Evolutionary conservation across 2,797 vertebrate species (phyloP).

Genomic region (Podargus strigoides): DNA sequence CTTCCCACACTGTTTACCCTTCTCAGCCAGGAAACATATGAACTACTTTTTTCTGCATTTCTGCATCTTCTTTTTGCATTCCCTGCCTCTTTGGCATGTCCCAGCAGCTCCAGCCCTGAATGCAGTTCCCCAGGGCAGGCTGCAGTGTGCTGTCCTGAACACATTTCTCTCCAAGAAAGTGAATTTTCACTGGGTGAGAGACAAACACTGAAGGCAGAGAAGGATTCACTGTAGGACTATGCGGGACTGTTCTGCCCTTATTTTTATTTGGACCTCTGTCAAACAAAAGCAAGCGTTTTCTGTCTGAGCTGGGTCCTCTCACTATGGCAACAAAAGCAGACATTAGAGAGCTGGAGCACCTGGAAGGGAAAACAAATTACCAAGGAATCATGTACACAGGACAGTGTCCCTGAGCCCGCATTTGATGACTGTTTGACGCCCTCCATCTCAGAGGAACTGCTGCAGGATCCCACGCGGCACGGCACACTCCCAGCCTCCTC

Average conservation of each 20-base stretch:
- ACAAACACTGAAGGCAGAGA: not conserved
- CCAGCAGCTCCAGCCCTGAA: not conserved
- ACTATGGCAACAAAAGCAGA: not conserved
- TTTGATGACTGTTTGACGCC: accelerated
- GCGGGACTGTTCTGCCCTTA: not conserved
- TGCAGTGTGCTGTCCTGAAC: not conserved
- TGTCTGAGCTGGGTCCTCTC: not conserved
- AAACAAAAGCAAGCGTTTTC: not conserved
- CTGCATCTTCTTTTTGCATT: not conserved
- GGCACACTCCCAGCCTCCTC: not conserved
- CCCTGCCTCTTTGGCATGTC: not conserved
- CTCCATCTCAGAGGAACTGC: not conserved
- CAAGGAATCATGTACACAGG: accelerated
- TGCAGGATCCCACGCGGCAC: accelerated
- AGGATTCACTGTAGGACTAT: not conserved
- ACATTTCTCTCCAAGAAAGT: not conserved
- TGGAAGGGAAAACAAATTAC: not conserved
- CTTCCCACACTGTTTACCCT: not conserved
- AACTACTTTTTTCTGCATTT: not conserved
- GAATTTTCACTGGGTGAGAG: not conserved
- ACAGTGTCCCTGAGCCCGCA: accelerated
- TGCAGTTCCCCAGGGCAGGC: not conserved
- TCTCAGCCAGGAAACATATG: not conserved
- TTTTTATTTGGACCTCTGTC: not conserved
- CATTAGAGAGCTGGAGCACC: not conserved